These are phyloP conservation scores for Amiota minor DNA, from an alignment of 2,888 invertebrate species.

Conservation along the genomic window DNA sequence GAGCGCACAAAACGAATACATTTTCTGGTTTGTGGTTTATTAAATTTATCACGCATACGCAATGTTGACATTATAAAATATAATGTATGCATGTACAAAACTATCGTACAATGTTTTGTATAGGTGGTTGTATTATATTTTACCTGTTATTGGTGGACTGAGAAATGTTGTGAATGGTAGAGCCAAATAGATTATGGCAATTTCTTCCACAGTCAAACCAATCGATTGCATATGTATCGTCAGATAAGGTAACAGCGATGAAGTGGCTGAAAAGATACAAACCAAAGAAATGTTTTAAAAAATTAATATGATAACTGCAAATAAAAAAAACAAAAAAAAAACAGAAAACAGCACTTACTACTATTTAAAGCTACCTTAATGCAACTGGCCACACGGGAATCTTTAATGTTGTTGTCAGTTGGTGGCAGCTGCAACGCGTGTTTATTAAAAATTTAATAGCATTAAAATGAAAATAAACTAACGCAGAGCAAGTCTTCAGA, in stretches of 20 bases:
- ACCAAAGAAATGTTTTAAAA: constrained; percentile 17
- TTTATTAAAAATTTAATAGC: constrained; percentile 8
- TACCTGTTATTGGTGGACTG: constrained; percentile 87
- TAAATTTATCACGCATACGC: constrained; percentile 22
- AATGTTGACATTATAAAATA: neutral
- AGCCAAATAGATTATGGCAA: constrained; percentile 89
- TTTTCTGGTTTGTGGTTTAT: neutral
- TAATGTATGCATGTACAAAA: too few species aligned
- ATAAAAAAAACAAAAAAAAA: constrained; percentile 20
- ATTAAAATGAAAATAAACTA: neutral
- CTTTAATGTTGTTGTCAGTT: neutral
- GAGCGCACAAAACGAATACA: neutral
- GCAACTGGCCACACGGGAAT: neutral
- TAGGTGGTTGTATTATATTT: constrained; percentile 52
- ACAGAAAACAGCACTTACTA: neutral
- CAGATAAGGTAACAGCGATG: constrained; percentile 87
- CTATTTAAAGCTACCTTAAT: neutral
- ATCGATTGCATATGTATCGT: constrained; percentile 93
- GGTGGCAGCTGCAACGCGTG: neutral
- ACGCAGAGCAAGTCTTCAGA: neutral
- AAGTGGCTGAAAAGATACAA: constrained; percentile 78
- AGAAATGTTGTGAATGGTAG: constrained; percentile 90
- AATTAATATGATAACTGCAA: too few species aligned
- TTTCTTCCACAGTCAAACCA: constrained; percentile 89
- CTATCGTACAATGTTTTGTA: neutral